A percentile compares a stretch with the other conserved stretches of the same genome.
Conservation (phyloP, 2,797 vertebrate genomes). For the Coregonus sp. region DNA sequence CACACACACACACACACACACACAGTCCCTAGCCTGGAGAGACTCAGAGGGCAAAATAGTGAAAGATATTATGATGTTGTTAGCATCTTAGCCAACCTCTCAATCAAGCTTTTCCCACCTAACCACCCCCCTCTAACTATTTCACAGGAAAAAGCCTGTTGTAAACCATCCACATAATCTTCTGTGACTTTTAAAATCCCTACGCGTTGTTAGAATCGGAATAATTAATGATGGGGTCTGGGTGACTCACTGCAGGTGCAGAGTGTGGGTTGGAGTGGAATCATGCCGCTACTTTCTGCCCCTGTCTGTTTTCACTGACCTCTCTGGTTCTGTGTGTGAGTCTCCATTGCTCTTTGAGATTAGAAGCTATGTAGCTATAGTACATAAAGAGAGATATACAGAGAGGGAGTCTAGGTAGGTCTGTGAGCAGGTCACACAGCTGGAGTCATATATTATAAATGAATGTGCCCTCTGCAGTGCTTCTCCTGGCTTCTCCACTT, state of each 20-base stretch:
- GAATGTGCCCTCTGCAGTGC: background rate
- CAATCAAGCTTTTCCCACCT: conserved; percentile 10
- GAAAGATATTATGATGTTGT: conserved; percentile 27
- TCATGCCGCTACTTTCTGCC: too few species aligned
- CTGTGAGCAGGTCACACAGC: background rate
- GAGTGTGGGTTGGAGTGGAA: too few species aligned
- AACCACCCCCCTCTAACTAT: background rate
- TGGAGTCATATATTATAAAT: background rate
- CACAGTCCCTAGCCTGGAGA: conserved; percentile 12
- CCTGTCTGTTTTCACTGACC: too few species aligned
- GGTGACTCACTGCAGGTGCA: too few species aligned
- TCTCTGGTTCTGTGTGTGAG: background rate
- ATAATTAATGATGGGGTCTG: background rate
- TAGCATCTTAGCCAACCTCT: conserved; percentile 23
- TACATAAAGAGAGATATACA: background rate
- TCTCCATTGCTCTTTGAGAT: background rate
- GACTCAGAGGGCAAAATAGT: conserved; percentile 25
- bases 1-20: conserved; percentile 12
- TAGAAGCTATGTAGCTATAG: background rate
- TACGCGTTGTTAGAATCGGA: background rate
- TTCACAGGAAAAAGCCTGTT: background rate
- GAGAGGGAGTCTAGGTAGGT: background rate
- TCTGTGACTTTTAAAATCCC: background rate
- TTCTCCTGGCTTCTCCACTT: background rate
- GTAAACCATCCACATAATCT: background rate